phyloP scores from a whole-genome alignment of 2,113 vertebrate genomes.

The Alexandromys fortis region DNA sequence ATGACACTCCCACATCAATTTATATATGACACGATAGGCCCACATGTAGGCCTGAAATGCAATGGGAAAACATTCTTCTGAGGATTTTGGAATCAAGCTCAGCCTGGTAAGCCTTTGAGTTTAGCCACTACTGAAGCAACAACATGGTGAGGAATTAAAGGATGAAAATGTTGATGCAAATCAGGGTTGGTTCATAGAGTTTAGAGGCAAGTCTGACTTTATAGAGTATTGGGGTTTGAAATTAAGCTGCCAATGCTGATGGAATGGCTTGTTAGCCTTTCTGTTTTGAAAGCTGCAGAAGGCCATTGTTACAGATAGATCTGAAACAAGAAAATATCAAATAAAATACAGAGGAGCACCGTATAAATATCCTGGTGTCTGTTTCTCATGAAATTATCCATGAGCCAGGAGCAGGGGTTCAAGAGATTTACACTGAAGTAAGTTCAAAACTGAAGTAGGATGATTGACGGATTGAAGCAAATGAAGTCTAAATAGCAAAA shows the following conservation, averaged over 20 bases:
- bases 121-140: constrained; percentile 22
- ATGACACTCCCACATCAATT: too few species aligned
- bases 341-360: background rate
- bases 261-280: constrained; percentile 15
- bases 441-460: background rate
- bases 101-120: constrained; percentile 27
- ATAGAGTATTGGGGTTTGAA: background rate
- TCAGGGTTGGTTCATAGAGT: constrained; percentile 21
- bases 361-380: constrained; percentile 1
- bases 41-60: background rate
- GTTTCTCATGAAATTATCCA: constrained; percentile 27
- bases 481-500: background rate
- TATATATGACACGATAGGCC: background rate
- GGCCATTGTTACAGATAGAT: background rate
- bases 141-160: constrained; percentile 44
- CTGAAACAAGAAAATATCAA: constrained; percentile 26
- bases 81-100: constrained; percentile 48
- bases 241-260: constrained; percentile 16
- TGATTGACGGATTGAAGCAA: background rate
- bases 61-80: constrained; percentile 39
- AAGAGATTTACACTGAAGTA: background rate
- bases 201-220: constrained; percentile 5
- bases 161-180: constrained; percentile 41
- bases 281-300: constrained; percentile 27
- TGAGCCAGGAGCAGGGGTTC: background rate